These are phyloP conservation scores for Mamestra configurata DNA, from an alignment of 1,140 invertebrate genomes.

Conservation along the genomic window DNA sequence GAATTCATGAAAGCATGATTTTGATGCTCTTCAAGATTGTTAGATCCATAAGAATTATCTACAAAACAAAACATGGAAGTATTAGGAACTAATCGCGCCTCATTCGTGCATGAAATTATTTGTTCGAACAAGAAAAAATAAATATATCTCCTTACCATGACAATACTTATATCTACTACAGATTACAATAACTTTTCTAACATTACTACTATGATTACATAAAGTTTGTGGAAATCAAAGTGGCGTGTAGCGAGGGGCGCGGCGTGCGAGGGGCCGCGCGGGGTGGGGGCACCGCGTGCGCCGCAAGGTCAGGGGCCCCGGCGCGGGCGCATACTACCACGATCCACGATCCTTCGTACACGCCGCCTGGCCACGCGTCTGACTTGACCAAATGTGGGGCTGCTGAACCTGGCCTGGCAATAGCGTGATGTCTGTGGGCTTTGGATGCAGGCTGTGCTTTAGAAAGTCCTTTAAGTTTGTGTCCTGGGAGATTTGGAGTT, in stretches of 20 bases:
- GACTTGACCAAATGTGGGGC: conserved; percentile 49
- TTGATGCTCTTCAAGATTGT: not conserved
- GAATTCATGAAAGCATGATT: not conserved
- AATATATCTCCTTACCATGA: conserved; percentile 2
- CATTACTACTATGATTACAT: conserved; percentile 58
- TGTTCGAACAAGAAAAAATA: not conserved
- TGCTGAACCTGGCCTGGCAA: not conserved
- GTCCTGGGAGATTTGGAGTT: not conserved
- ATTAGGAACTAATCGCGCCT: not conserved
- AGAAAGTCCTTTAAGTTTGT: not conserved
- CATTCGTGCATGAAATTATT: no score
- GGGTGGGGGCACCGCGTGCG: conserved; percentile 54
- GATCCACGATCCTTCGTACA: conserved; percentile 43
- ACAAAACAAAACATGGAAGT: not conserved
- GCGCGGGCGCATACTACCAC: conserved; percentile 52
- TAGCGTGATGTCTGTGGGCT: not conserved
- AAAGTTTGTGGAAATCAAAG: conserved; percentile 67
- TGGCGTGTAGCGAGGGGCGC: conserved; percentile 55
- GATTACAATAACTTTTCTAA: conserved; percentile 37
- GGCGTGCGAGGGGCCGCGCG: conserved; percentile 30
- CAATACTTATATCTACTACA: conserved; percentile 12
- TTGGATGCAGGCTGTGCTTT: not conserved
- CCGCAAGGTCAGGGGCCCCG: conserved; percentile 76
- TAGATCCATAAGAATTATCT: not conserved
- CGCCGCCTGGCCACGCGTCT: conserved; percentile 34